Evolutionary conservation across 2,113 vertebrate genomes (phyloP), one percentile per base, ranked within the genome.

Genomic region (Merops nubicus): DNA sequence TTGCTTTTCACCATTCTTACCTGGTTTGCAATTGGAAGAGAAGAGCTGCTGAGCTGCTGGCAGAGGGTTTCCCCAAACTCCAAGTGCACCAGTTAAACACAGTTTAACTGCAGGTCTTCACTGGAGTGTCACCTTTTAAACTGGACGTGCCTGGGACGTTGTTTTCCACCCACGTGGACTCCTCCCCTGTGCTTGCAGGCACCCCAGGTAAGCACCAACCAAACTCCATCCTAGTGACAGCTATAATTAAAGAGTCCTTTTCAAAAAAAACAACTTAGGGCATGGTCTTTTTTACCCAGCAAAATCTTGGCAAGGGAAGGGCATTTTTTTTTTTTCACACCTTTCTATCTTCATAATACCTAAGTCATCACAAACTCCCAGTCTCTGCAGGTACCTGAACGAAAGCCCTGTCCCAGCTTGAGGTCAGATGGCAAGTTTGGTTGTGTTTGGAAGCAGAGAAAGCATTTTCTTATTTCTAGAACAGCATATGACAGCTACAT

Each of bases 401-500:
- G 54, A 1, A 60, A 92, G 62, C 67, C 56, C 57, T 25, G 67
- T 38, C 74, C 40, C 62, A 60, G 82, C 79, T 8, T 57, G 79
- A 84, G 89, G 88, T 70, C 95, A 89, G 79, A 50, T 65, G 70
- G 25, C 51, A 63, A 62, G 51, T 50, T 81, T 77, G 5, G 4
- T 70, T 76, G 29, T 10, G 33, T 17, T 78, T 94, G 92, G 45
- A 75, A 68, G 77, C 28, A 84, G 68, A 0, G 4, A 47, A 62
- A 63, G 79, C 4, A 0, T 74, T 2, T 7, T 77, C 59, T 91
- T 88, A 77, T 89, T 95, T 96, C 84, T 87, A 73, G 91, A 96
- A 40, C 89, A 89, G 77, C 91, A 42, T n/a, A 54, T 93, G 96
- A 92, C 85, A 69, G 74, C 22, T 82, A 38, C 92, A 92, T 93